A percentile compares a stretch with the other conserved stretches of the same genome.
phyloP scores from a whole-genome alignment of 1,140 invertebrate species.

The Drosophila pseudoananassae region DNA sequence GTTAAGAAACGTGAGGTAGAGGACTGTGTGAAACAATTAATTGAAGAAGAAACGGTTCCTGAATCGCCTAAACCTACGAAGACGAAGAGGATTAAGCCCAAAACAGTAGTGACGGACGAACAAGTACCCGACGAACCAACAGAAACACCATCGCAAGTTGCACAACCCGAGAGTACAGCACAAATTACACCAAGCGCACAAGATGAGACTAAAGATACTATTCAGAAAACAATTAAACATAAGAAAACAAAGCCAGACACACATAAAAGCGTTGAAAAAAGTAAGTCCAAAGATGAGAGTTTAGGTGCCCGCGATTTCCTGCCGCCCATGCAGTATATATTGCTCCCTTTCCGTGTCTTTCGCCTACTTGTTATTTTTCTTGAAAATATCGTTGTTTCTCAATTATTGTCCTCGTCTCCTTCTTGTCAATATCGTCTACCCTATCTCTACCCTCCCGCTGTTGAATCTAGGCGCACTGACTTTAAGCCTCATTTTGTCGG shows the following conservation, averaged over 20 bases:
- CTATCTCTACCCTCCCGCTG: constrained; percentile 25
- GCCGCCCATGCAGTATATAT: constrained; percentile 49
- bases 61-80: constrained; percentile 36
- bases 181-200: constrained; percentile 81
- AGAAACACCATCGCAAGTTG: constrained; percentile 60
- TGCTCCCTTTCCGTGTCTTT: constrained; percentile 69
- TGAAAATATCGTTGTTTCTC: constrained; percentile 55
- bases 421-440: constrained; percentile 15
- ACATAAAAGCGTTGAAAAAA: constrained; percentile 78
- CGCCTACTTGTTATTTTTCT: constrained; percentile 49
- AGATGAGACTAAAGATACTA: constrained; percentile 74
- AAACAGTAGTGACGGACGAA: constrained; percentile 33
- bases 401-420: constrained; percentile 41
- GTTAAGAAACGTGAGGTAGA: constrained; percentile 70
- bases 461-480: constrained; percentile 10
- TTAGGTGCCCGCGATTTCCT: constrained; percentile 53
- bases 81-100: constrained; percentile 38
- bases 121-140: constrained; percentile 57
- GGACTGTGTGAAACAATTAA: constrained; percentile 65
- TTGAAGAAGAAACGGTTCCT: constrained; percentile 66
- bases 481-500: constrained; percentile 25
- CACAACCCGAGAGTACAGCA: constrained; percentile 80
- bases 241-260: constrained; percentile 79
- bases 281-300: constrained; percentile 79
- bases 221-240: constrained; percentile 78